Base-by-base conservation (phyloP, 2,113 vertebrate genomes). In the Colinus virginianus region DNA sequence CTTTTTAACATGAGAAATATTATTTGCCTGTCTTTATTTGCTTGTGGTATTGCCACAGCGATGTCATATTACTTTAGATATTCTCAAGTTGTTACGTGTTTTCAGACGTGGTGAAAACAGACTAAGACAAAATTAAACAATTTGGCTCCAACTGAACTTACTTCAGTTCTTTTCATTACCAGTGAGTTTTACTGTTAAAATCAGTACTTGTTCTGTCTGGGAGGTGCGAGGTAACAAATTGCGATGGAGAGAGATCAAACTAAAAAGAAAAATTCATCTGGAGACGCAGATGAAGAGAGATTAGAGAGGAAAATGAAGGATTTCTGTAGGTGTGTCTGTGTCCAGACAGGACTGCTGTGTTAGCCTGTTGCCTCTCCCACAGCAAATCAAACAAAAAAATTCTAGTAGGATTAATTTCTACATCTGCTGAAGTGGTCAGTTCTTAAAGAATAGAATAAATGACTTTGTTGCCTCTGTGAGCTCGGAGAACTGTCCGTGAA, bases 361-460 rank as follows among this genome's bases (percentile, higher is more conserved):
- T 67, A 70, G 38, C 13, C 28, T 82, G 36, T 90, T 76, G 22
- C 12, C 0, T 42, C 42, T 84, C 38, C 36, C 43, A 61, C 26
- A 68, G 48, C 30, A 87, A 71, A 85, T 84, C 4, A 0, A 68
- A 68, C 38, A 92, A 84, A 51, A 64, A 59, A 12, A 4, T 12
- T 13, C 19, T 49, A n/a, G 4, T 3, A 88, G 38, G 23, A 63
- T 83, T 49, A 78, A 90, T 90, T 90, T 90, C 40, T 87, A 78
- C 62, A 91, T 45, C 26, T 71, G 85, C 34, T 84, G 58, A 53
- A 92, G 56, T 42, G 38, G 85, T 68, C 34, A 90, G 3, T 89
- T 91, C 82, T 91, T 90, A 83, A 51, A 87, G 76, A 75, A 69
- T 28, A 68, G 34, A 43, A 80, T 92, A 77, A 91, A 43, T 21